These are phyloP conservation scores for Barypeithes pellucidus DNA, from an alignment of 2,888 invertebrate species.

Conservation along the genomic window DNA sequence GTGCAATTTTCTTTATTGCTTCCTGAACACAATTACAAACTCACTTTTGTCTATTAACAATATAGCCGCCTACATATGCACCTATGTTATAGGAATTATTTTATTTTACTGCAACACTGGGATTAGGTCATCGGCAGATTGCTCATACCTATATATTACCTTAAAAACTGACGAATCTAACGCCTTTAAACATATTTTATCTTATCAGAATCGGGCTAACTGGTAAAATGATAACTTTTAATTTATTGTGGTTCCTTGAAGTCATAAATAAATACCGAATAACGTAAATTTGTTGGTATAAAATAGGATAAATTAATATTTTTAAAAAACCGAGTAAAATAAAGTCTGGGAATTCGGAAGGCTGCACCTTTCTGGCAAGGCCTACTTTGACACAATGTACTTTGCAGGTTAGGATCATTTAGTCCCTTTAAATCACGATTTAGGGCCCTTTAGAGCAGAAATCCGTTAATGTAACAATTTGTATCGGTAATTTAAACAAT, in stretches of 20 bases:
- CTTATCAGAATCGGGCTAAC: constrained; percentile 4
- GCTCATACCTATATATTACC: background rate
- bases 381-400: constrained; percentile 22
- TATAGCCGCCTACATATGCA: too few species aligned
- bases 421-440: constrained; percentile 6
- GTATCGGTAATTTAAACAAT: constrained; percentile 5
- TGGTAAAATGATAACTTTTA: constrained; percentile 17
- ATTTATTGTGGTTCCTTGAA: constrained; percentile 1
- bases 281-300: background rate
- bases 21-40: background rate
- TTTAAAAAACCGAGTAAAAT: background rate
- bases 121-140: constrained; percentile 18
- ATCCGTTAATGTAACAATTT: background rate
- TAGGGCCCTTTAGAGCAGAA: background rate
- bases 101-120: background rate
- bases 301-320: background rate
- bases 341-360: background rate
- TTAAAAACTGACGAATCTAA: background rate
- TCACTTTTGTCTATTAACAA: background rate
- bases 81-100: background rate
- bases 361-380: constrained; percentile 17
- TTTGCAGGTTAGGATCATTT: constrained; percentile 40
- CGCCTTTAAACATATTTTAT: constrained; percentile 24
- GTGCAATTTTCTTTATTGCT: background rate
- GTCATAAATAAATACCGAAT: background rate